Conservation (phyloP, 2,113 vertebrate species). For the Trichomycterus rosablanca region DNA sequence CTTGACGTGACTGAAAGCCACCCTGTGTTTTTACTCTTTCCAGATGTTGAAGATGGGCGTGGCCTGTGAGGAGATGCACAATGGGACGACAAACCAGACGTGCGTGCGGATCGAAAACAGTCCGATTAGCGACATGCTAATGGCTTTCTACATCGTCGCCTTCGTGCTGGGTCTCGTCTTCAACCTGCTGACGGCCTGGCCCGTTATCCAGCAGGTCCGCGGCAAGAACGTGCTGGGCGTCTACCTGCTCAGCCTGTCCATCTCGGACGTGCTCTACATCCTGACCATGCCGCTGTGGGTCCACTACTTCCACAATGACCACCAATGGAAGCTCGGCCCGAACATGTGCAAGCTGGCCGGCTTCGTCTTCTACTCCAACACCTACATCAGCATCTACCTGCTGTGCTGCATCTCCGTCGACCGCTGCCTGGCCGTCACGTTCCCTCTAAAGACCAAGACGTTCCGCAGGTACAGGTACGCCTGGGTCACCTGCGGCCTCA, state of each 20-base stretch:
- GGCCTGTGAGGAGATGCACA: background rate
- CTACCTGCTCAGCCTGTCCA: constrained; percentile 65
- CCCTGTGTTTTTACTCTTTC: background rate
- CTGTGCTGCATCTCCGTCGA: constrained; percentile 75
- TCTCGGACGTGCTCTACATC: constrained; percentile 69
- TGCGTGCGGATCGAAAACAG: constrained; percentile 9
- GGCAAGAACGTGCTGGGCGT: constrained; percentile 66
- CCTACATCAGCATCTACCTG: constrained; percentile 72
- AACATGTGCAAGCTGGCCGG: constrained; percentile 59
- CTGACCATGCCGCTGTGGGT: constrained; percentile 75
- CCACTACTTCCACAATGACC: constrained; percentile 62
- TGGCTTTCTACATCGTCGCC: constrained; percentile 62
- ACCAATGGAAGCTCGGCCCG: constrained; percentile 58
- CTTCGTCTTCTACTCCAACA: constrained; percentile 77
- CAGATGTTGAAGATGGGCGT: background rate
- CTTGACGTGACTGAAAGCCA: too few species aligned
- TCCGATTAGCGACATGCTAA: constrained; percentile 55
- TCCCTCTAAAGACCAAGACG: constrained; percentile 58
- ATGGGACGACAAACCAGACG: background rate
- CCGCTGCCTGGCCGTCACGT: constrained; percentile 67
- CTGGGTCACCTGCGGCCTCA: constrained; percentile 51
- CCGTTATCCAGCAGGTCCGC: constrained; percentile 64
- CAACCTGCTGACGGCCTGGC: constrained; percentile 63
- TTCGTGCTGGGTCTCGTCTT: constrained; percentile 64
- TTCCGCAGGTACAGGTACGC: constrained; percentile 53